Conservation (phyloP, 2,797 vertebrate species). For the Anabacerthia variegaticeps region DNA sequence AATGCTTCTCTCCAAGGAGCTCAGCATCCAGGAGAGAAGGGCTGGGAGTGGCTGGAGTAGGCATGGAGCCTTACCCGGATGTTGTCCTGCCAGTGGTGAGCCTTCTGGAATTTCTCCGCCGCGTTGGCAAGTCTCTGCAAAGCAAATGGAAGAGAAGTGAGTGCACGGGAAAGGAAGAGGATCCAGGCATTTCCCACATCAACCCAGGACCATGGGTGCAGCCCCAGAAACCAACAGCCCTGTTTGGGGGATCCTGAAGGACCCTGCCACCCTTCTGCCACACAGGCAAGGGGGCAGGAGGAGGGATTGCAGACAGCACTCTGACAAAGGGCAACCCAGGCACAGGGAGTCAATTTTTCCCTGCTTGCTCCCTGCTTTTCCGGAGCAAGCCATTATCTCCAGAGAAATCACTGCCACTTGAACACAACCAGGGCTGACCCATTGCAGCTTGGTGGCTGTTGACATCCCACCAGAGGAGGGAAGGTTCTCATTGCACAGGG, state of each 20-base stretch:
- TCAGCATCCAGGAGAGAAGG: not conserved
- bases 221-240: too few relatives aligned
- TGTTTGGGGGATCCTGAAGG: too few relatives aligned
- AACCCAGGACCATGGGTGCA: accelerated
- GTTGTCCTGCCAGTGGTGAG: constrained; percentile 92
- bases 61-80: constrained; percentile 85
- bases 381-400: not conserved
- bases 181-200: accelerated
- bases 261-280: not conserved
- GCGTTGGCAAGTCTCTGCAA: constrained; percentile 89
- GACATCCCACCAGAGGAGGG: accelerated
- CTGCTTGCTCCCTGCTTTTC: not conserved
- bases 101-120: constrained; percentile 92
- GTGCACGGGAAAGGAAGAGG: not conserved
- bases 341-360: not conserved
- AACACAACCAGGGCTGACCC: not conserved
- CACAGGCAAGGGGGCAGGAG: not conserved
- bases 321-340: not conserved
- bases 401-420: not conserved
- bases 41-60: accelerated
- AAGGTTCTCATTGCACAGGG: not conserved
- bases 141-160: constrained; percentile 26
- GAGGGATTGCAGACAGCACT: not conserved
- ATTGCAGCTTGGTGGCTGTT: accelerated
- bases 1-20: not conserved